Base-by-base conservation (phyloP, 2,888 invertebrate genomes). In the Leptura quadrifasciata region DNA sequence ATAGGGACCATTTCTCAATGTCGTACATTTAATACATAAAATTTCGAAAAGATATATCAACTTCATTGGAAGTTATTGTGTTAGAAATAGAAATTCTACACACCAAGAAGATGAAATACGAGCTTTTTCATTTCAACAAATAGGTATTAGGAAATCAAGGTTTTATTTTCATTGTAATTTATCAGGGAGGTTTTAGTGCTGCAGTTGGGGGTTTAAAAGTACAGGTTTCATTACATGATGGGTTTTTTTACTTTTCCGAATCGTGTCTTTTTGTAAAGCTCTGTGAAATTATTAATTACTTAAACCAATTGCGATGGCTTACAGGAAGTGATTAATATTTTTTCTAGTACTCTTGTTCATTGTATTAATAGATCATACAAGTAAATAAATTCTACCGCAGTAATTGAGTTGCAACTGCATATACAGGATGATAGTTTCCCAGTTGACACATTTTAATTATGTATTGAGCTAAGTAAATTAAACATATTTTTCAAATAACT, bases 31-130 rank as follows among this genome's bases (percentile, higher is more conserved):
- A 61, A 61, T 61, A 61, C 60, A 61, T 61, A 61, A 27, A 61
- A 61, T 61, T 61, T 61, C 60, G 27, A n/a, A 31, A 27, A 31
- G 60, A 61, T 61, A 61, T 61, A 61, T 61, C 60, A 61, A 61
- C 60, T 61, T 61, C 60, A 31, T 31, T 18, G 60, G 60, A 31
- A 61, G 60, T 61, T 61, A 61, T 61, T 61, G 60, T 61, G 60
- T 61, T 61, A 61, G 60, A 61, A 61, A 61, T 61, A 31, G 60
- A 31, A 61, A 31, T 27, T 61, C 60, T 27, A 61, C 60, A 47
- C 60, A 31, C 60, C 27, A 31, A 27, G 60, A 61, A 61, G 60
- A 61, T 61, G 60, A 61, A 61, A 61, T 61, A 61, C 60, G 60
- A 31, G 60, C 31, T 61, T 31, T 61, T 61, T 61, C 31, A 17